Percentiles rank a stretch among this genome's conserved stretches.
phyloP scores from a whole-genome alignment of 2,113 vertebrate genomes.

The Elgaria multicarinata region DNA sequence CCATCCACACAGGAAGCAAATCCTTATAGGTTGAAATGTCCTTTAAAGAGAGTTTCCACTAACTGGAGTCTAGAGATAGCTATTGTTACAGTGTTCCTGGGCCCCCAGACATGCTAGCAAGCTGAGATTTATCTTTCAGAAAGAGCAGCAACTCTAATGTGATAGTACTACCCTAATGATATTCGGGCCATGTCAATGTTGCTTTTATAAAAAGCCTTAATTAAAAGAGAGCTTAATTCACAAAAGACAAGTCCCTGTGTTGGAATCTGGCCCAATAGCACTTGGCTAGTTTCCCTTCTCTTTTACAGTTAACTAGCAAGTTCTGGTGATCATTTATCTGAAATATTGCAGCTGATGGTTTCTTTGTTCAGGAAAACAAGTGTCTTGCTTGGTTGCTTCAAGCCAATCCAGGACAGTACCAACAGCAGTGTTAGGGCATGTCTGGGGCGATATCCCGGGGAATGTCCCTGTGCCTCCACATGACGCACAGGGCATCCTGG shows the following conservation, averaged over 20 bases:
- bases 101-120: not conserved
- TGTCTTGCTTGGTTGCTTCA: not conserved
- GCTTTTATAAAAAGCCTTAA: not conserved
- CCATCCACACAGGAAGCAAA: not conserved
- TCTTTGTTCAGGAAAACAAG: not conserved
- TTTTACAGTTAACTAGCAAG: not conserved
- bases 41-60: not conserved
- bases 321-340: not conserved
- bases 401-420: not conserved
- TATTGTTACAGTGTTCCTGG: not conserved
- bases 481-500: too few relatives aligned
- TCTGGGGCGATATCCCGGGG: too few relatives aligned
- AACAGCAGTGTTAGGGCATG: too few relatives aligned
- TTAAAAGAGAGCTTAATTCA: not conserved
- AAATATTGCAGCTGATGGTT: not conserved
- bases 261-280: not conserved
- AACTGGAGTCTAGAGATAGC: not conserved
- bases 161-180: not conserved
- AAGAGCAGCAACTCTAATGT: not conserved
- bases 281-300: not conserved
- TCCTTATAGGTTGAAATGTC: not conserved
- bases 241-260: not conserved
- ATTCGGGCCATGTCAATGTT: constrained; percentile 13
- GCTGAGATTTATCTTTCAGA: constrained; percentile 24
- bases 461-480: too few relatives aligned